These are phyloP conservation scores for Tetragonula clypearis DNA, from an alignment of 1,140 invertebrate genomes.

Conservation along the genomic window DNA sequence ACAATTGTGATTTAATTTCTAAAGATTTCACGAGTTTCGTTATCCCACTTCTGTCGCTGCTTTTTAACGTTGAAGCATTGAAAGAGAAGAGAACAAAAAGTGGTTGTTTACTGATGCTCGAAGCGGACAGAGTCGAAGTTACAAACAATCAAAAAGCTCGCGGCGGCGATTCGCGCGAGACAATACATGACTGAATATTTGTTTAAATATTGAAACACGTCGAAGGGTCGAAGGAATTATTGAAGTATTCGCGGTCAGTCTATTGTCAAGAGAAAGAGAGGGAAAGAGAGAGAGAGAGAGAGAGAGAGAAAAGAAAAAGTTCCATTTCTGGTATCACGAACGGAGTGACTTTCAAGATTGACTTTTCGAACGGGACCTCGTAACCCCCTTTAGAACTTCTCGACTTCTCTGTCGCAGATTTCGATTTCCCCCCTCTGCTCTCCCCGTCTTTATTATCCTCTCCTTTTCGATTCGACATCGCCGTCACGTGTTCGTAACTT, in stretches of 20 bases:
- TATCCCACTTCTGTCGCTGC: background rate
- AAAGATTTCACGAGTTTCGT: background rate
- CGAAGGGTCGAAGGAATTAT: slow-evolving; percentile 24
- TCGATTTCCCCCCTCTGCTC: background rate
- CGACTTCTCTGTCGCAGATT: slow-evolving; percentile 8
- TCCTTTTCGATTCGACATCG: slow-evolving; percentile 5
- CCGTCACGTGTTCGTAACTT: slow-evolving; percentile 57
- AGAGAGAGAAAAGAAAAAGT: background rate
- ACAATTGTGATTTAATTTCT: background rate
- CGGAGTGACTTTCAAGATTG: slow-evolving; percentile 42
- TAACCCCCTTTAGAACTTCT: slow-evolving; percentile 64
- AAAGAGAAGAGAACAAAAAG: too few relatives aligned
- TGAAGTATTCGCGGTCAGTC: slow-evolving; percentile 35
- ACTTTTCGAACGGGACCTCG: slow-evolving; percentile 62
- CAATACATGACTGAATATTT: slow-evolving; percentile 21
- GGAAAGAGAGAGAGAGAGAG: slow-evolving; percentile 16
- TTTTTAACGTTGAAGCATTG: too few relatives aligned
- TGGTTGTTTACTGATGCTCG: background rate
- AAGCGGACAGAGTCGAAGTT: background rate
- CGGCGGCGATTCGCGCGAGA: slow-evolving; percentile 13
- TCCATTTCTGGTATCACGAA: slow-evolving; percentile 19
- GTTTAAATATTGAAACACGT: slow-evolving; percentile 55
- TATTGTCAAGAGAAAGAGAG: background rate
- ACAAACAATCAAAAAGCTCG: background rate
- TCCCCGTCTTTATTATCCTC: background rate